Base-by-base conservation (phyloP, 2,888 invertebrate species). In the Pseudanteris insignis region DNA sequence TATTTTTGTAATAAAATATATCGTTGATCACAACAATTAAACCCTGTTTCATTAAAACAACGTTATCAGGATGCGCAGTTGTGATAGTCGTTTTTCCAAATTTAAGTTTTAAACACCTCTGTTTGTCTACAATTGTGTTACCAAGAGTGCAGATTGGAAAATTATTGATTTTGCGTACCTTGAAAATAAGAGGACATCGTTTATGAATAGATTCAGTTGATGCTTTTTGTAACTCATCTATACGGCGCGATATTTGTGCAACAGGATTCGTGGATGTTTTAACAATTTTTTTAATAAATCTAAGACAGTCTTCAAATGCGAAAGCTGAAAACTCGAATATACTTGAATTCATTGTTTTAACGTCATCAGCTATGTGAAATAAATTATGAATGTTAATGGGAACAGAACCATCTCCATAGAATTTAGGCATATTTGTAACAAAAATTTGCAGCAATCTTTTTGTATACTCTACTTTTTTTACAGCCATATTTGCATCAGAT, bases 101-200 rank as follows among this genome's bases (percentile, higher is more conserved):
- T 26, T 26, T n/a, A 26, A 26, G 2, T n/a, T 26, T n/a, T 18
- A 6, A 18, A 18, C n/a, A n/a, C n/a, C n/a, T n/a, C n/a, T n/a
- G n/a, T n/a, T n/a, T n/a, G n/a, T n/a, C n/a, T n/a, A n/a, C n/a
- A n/a, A n/a, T n/a, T n/a, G n/a, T n/a, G n/a, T n/a, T n/a, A n/a
- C n/a, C n/a, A n/a, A n/a, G n/a, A n/a, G 25, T 24, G n/a, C 24
- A 24, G n/a, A 25, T 24, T 37, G 37, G 37, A 5, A 12, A 6
- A n/a, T 9, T 13, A 25, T 10, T 25, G 2, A 13, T 37, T 37
- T 37, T 37, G 11, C 13, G 6, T 5, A 18, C 18, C 6, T 18
- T 4, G 6, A 18, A 18, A 6, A 18, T 18, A 4, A 18, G 6
- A 18, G 18, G 18, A 6, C 6, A 18, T 18, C 18, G 18, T 18